phyloP scores from a whole-genome alignment of 2,797 vertebrate genomes.

The Acestrorhynchus altus region DNA sequence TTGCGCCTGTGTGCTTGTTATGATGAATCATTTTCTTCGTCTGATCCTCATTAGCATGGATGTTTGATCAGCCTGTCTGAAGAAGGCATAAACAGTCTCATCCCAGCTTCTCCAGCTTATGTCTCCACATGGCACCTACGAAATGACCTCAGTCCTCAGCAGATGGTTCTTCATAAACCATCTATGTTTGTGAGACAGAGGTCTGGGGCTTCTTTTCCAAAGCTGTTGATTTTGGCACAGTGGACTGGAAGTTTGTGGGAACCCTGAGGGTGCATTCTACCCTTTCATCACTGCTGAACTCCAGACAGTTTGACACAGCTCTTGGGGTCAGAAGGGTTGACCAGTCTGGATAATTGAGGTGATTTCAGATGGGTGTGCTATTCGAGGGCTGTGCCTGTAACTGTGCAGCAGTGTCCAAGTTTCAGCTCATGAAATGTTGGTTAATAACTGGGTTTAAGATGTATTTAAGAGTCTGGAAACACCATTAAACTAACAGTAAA shows the following conservation, averaged over 20 bases:
- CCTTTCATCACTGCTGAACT: neutral
- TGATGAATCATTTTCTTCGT: constrained; percentile 45
- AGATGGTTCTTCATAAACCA: constrained; percentile 48
- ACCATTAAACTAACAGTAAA: neutral
- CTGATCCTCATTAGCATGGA: constrained; percentile 51
- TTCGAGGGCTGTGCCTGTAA: neutral
- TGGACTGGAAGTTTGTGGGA: neutral
- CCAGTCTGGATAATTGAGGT: neutral
- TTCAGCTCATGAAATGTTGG: neutral
- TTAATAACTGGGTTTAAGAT: neutral
- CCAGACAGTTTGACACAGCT: neutral
- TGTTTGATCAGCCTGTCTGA: constrained; percentile 21
- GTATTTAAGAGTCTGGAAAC: neutral
- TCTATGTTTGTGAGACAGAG: constrained; percentile 4
- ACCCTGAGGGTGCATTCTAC: neutral
- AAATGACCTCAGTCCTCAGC: constrained; percentile 29
- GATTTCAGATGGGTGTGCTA: neutral
- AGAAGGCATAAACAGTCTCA: constrained; percentile 39
- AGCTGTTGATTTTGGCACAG: neutral
- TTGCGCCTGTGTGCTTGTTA: constrained; percentile 36
- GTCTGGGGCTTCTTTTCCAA: neutral
- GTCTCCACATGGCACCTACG: constrained; percentile 33
- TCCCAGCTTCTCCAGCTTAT: constrained; percentile 30
- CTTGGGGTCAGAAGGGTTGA: neutral
- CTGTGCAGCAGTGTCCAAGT: neutral